Evolutionary conservation across 2,888 invertebrate genomes (phyloP), one percentile per base, ranked within the genome.

Genomic region (Drosophila yooni): DNA sequence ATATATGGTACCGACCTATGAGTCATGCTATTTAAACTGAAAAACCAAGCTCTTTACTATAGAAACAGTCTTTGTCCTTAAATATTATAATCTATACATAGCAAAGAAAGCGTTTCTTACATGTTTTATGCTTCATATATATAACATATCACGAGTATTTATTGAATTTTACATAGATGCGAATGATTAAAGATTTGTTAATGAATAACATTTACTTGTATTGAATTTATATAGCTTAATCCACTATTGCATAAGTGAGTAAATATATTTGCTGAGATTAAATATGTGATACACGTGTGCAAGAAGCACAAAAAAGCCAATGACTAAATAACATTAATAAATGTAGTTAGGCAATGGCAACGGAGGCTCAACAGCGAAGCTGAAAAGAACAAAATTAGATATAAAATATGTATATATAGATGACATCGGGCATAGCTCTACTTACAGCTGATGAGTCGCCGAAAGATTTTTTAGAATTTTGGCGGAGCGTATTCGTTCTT

Each of bases 1-100:
- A 93, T 99, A 99, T 93, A 97, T 99, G 95, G 96, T 99, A 82
- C 99, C 99, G 0, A 99, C 99, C 8, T 99, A 99, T 91, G 98
- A 99, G 93, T 99, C 99, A 1, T 97, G 97, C 91, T 95, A 97
- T 88, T 94, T 96, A 88, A 97, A 97, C 94, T 96, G 94, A 94
- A 27, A 94, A 25, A 53, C 1, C 18, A 8, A 25, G 25, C 25
- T 46, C 4, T 34, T 36, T 2, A 27, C 50, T 27, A 11, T 27
- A 18, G 18, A 27, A 27, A 15, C 2, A 25, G 34, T 15, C 15
- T 21, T 18, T 5, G 21, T 25, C 15, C 29, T n/a, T 51, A 13
- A 27, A 18, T 29, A 57, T 56, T 18, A 18, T 29, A 31, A 31
- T 57, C 29, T 31, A 27, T 11, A 54, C 40, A 11, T 53, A 27